phyloP scores from a whole-genome alignment of 2,888 invertebrate genomes.

The Tenthredo notha region DNA sequence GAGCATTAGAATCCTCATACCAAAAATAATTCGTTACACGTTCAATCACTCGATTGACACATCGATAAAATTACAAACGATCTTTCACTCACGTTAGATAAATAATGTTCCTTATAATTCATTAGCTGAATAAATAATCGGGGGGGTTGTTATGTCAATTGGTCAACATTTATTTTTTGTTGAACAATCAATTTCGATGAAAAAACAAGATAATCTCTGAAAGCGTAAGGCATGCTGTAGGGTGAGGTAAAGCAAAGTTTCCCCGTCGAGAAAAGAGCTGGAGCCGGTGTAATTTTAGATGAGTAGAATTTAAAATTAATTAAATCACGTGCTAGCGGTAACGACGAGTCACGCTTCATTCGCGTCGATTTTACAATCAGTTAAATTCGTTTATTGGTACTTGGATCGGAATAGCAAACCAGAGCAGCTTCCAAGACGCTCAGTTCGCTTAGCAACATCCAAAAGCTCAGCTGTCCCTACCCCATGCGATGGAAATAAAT shows the following conservation, averaged over 20 bases:
- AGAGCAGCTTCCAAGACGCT: neutral
- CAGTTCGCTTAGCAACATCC: neutral
- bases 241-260: neutral
- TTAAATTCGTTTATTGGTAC: constrained; percentile 24
- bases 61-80: neutral
- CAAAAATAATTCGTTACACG: too few species aligned
- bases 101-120: neutral
- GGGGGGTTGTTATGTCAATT: too few species aligned
- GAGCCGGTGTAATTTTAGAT: constrained; percentile 1
- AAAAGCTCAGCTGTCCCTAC: neutral
- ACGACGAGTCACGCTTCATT: constrained; percentile 30
- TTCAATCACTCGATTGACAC: neutral
- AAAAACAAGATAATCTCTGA: neutral
- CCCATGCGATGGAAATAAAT: neutral
- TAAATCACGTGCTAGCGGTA: constrained; percentile 14
- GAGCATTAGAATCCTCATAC: too few species aligned
- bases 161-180: neutral
- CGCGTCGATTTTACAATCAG: constrained; percentile 33
- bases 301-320: constrained; percentile 40
- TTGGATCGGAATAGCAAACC: neutral
- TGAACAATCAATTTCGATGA: neutral
- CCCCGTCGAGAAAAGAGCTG: neutral
- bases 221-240: neutral
- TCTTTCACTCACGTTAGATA: neutral
- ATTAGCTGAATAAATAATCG: neutral